Conservation (phyloP, 2,797 vertebrate species). For the Syngnathus acus region DNA sequence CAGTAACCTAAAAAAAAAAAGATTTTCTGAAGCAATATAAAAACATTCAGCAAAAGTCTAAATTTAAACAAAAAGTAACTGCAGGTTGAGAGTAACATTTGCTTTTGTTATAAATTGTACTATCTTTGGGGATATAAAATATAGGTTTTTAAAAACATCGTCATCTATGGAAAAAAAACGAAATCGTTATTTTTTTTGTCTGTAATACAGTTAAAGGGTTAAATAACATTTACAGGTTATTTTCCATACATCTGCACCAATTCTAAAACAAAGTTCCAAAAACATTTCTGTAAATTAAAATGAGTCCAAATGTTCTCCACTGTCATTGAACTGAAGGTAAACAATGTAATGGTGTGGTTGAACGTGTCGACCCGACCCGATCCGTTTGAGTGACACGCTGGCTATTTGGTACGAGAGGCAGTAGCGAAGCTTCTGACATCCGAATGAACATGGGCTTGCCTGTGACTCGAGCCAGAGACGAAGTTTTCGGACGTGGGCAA, state of each 20-base stretch:
- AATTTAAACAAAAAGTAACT: not conserved
- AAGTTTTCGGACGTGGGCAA: not conserved
- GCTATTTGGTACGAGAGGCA: slow-evolving; percentile 29
- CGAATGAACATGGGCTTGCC: slow-evolving; percentile 11
- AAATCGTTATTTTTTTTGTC: not conserved
- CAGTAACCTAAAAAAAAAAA: not conserved
- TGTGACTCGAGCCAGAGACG: not conserved
- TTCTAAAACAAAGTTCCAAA: not conserved
- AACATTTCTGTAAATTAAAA: not conserved
- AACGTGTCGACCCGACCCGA: slow-evolving; percentile 31
- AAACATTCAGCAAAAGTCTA: slow-evolving; percentile 3
- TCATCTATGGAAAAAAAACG: not conserved
- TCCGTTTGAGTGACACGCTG: slow-evolving; percentile 21
- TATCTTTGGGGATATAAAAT: not conserved
- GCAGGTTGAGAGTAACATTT: not conserved
- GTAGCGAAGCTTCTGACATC: slow-evolving; percentile 20
- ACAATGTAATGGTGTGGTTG: slow-evolving; percentile 19
- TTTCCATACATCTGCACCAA: not conserved
- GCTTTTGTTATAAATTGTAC: not conserved
- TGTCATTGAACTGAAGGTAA: slow-evolving; percentile 10
- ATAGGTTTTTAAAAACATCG: not conserved
- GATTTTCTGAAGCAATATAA: slow-evolving; percentile 6
- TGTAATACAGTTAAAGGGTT: not conserved
- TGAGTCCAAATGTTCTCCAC: not conserved
- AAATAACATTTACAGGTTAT: not conserved